Evolutionary conservation across 2,888 invertebrate genomes (phyloP), one percentile per base, ranked within the genome.

Genomic region (Eugnorisma glareosa): DNA sequence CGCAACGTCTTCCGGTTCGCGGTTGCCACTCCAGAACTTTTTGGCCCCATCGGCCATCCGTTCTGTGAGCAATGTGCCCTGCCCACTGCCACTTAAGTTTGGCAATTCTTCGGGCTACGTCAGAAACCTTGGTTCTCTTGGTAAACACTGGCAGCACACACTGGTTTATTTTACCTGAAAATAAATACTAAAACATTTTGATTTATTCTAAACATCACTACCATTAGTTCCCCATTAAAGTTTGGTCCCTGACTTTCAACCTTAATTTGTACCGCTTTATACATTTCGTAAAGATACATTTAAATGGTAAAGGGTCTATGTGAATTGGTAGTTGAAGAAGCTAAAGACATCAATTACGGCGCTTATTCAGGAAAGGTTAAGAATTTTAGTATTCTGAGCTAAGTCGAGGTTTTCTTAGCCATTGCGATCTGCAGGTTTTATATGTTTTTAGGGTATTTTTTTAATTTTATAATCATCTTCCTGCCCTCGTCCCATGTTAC

Each of bases 291-390:
- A 69, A 72, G 31, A 54, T 37, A 28, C 31, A 35, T 77, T 70
- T 57, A 68, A 69, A 67, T 68, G 8, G 40, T 1, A 21, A 67
- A 24, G 13, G 66, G 8, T 80, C 76, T 64, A 13, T 35, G 1
- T 72, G 67, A 28, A 13, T 21, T 79, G 74, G 80, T 67, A 18
- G 37, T 31, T 54, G n/a, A 67, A 64, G 45, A 24, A 75, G 48
- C 59, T 67, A 75, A 66, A 77, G 74, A 73, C 81, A 77, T 83
- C 67, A 79, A 84, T 79, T 79, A 83, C 67, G 69, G 35, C n/a
- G 67, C 57, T 79, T 73, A 75, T 81, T 74, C 67, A 72, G 67
- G 64, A 64, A 79, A 79, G 72, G 72, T 59, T 67, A 67, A 68
- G 73, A 79, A 73, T 81, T 83, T 35, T 18, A 70, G 40, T 72